Evolutionary conservation across 1,140 invertebrate species (phyloP), one percentile per base, ranked within the genome.

Genomic region (Lordiphosa stackelbergi): DNA sequence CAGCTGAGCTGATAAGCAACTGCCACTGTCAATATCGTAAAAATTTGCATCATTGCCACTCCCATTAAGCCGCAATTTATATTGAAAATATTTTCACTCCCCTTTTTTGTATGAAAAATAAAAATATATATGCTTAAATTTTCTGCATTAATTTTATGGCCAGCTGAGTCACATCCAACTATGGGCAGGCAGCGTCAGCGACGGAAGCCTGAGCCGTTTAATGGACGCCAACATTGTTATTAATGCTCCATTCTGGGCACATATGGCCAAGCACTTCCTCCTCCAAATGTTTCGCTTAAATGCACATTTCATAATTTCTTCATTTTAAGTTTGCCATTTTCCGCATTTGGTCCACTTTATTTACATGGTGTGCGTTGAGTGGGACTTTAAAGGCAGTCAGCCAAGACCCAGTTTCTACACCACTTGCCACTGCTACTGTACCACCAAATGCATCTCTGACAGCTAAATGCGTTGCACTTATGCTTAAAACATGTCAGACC

Each of bases 391-490:
- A 72, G 66, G 66, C 70, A 69, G 73, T 48, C 73, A 78, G 59
- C 54, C 56, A 69, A 68, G 71, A 79, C 57, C 54, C 63, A 55
- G 51, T 55, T 53, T 37, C 55, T 24, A 24, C 5, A 24, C 22
- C 22, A 24, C 22, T 24, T 24, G 22, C 22, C 22, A 24, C 22
- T 22, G 45, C n/a, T 49, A 35, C 36, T 58, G 47, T 36, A 66
- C 28, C 28, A 31, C 28, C 47, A 54, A 74, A 53, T 66, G 72
- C 72, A 75, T 68, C 59, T 48, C 54, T 83, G 77, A 83, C 77
- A 84, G 77, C 78, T 83, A 83, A 83, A 83, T 83, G 77, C 77
- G 69, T 78, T 84, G 78, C 77, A 83, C 77, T 84, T 83, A 84
- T 84, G 78, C 77, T 84, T 84, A 83, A 83, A 83, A 77, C 77